phyloP scores from a whole-genome alignment of 2,113 vertebrate genomes.

The Alces alces region DNA sequence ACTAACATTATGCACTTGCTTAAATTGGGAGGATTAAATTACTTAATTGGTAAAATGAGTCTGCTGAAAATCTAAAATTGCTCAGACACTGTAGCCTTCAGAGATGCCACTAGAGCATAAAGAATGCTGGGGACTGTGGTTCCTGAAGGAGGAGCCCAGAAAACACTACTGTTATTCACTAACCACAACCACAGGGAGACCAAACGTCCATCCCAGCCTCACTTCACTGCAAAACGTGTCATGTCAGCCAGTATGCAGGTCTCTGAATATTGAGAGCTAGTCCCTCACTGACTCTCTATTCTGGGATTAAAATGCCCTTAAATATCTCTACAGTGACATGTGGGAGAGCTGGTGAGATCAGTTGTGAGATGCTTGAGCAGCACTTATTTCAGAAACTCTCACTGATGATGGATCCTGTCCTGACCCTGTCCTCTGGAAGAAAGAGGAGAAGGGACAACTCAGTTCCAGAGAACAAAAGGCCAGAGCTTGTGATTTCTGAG shows the following conservation, averaged over 20 bases:
- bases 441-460: not conserved
- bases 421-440: not conserved
- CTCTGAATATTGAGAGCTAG: not conserved
- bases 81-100: not conserved
- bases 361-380: not conserved
- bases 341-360: not conserved
- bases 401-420: not conserved
- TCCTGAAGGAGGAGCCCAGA: not conserved
- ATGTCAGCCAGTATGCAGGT: not conserved
- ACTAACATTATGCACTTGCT: not conserved
- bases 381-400: not conserved
- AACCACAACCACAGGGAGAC: too few species aligned
- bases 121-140: not conserved
- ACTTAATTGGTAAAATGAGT: not conserved
- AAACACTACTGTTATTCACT: not conserved
- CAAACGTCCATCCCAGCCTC: too few species aligned
- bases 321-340: not conserved
- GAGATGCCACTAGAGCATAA: not conserved
- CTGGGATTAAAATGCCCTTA: not conserved
- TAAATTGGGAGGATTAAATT: not conserved
- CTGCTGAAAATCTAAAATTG: not conserved
- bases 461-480: not conserved
- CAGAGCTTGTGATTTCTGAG: not conserved
- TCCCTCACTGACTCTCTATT: not conserved
- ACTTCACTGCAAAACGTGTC: not conserved